These are phyloP conservation scores for Spodoptera littoralis DNA, from an alignment of 2,888 invertebrate genomes.

Conservation along the genomic window DNA sequence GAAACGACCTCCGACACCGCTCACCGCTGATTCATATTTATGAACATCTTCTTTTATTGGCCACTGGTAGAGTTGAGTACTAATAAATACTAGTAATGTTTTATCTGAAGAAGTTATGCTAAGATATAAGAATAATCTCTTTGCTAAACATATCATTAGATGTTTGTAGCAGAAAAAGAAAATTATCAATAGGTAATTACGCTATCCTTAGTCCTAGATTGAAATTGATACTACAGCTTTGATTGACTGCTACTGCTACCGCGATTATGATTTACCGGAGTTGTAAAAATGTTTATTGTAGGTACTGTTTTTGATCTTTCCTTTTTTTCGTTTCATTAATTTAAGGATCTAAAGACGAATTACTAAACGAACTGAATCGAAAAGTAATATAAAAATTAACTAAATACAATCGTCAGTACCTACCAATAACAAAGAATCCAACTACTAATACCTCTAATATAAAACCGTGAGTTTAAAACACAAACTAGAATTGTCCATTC, in stretches of 20 bases:
- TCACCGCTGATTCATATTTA: conserved; percentile 53
- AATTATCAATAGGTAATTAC: no score
- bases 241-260: no score
- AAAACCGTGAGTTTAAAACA: conserved; percentile 36
- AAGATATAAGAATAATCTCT: no score
- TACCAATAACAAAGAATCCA: background rate
- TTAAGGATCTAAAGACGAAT: no score
- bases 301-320: no score
- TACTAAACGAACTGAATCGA: background rate
- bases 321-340: no score
- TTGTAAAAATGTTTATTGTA: no score
- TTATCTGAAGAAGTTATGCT: background rate
- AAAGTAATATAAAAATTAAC: background rate
- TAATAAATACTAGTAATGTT: background rate
- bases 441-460: conserved; percentile 18
- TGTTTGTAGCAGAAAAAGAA: no score
- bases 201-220: no score
- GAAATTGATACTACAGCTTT: no score
- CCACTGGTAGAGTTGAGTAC: conserved; percentile 3
- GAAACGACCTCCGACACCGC: conserved; percentile 50
- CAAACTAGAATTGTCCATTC: conserved; percentile 42
- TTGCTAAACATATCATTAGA: no score
- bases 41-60: conserved; percentile 52
- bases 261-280: no score
- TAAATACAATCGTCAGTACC: background rate